Base-by-base conservation (phyloP, 2,888 invertebrate species). In the Eupithecia vulgata region DNA sequence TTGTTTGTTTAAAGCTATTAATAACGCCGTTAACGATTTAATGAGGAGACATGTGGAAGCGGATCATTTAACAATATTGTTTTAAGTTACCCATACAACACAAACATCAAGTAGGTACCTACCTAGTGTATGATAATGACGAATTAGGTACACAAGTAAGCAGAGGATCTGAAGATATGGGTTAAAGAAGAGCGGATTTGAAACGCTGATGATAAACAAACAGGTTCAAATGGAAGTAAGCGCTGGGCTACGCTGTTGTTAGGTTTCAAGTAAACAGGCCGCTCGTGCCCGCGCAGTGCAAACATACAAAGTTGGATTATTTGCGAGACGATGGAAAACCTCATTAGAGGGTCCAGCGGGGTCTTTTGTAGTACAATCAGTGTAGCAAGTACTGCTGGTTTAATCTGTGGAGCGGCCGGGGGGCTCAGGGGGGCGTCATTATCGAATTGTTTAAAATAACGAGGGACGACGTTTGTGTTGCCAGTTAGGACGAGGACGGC, bases 371-470 rank as follows among this genome's bases (percentile, higher is more conserved):
- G 84, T 84, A 85, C 90, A 90, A 90, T 89, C 91, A 89, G 88
- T 78, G 85, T 80, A 81, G 82, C 81, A 80, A 73, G 52, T 12
- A 59, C 67, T 75, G 64, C 64, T 30, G 37, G 13, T 64, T 37
- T 59, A 70, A 42, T 69, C 75, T 74, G 64, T 74, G 74, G 74
- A 74, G 40, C 25, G 75, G 82, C 83, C 82, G 80, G 82, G 84
- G 85, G 85, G 82, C 84, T 82, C 83, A 82, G 80, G 82, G 84
- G 85, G 85, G 82, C 84, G 84, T 91, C 91, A 89, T 92, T 91
- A 92, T 89, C 88, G 91, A 92, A 92, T 91, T 93, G 93, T 93
- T 93, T 93, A 93, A 93, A 93, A 91, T 93, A 92, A 93, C 91
- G 91, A 92, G 91, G 88, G 88, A 84, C 79, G 76, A 78, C 84